Evolutionary conservation across 2,888 invertebrate genomes (phyloP), one percentile per base, ranked within the genome.

Genomic region (Drosophila cognata): DNA sequence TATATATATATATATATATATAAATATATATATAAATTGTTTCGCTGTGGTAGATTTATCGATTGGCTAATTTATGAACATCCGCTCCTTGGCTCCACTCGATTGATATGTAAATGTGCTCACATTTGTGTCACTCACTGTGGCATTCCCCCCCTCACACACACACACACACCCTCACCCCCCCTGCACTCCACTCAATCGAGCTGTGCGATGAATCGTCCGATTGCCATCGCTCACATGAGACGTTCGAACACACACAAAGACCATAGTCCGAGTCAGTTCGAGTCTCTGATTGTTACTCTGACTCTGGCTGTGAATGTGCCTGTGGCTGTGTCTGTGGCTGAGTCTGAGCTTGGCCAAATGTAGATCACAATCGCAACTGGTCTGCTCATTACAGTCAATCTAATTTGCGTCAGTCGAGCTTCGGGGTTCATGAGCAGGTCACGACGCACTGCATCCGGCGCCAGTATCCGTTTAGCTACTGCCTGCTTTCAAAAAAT

Each of bases 61-160:
- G 92, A 91, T 92, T 91, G 91, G 87, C 84, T 92, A 93, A 92
- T 92, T 93, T 92, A 92, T 92, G 91, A 91, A 91, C 92, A 93
- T 92, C 92, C 93, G 86, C 83, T 62, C 71, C 74, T 57, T 36
- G 36, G 5, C 63, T 57, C 72, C 73, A 68, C 58, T 79, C 88
- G 81, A 91, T 91, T 91, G 91, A 91, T 91, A 91, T 91, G 91
- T 91, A 91, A 91, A 91, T 91, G 84, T 86, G 87, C 89, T 90
- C 89, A 88, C 87, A 87, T 89, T 89, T 86, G 85, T 89, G 85
- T 89, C 85, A 86, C 90, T 86, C 89, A 89, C 77, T 74, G 65
- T 48, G 71, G 59, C 62, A 29, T 36, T 57, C 31, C 57, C n/a
- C 46, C 29, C 28, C 18, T 16, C 21, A 1, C 31, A 33, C n/a